Conservation (phyloP, 2,888 invertebrate genomes). For the Calameuta pallipes region DNA sequence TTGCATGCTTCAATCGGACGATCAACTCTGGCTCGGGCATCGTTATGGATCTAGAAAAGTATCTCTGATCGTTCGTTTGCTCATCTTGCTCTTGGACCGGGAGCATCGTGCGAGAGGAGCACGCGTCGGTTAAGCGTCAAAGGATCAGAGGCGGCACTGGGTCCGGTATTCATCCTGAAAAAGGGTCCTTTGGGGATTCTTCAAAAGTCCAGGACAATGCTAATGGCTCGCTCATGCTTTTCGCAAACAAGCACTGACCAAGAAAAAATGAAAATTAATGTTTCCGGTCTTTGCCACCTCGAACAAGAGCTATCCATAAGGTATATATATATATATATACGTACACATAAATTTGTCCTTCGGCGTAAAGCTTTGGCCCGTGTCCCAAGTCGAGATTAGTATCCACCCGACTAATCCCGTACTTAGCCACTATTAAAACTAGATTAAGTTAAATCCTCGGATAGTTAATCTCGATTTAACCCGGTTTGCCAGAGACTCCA, state of each 20-base stretch:
- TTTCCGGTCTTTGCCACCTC: neutral
- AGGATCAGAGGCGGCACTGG: neutral
- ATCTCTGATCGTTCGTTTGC: neutral
- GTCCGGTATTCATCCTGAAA: neutral
- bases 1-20: neutral
- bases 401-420: conserved; percentile 14
- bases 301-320: neutral
- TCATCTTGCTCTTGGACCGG: neutral
- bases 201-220: neutral
- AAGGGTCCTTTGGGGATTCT: neutral
- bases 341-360: neutral
- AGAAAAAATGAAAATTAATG: neutral
- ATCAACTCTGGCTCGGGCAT: neutral
- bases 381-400: neutral
- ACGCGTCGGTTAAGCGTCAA: neutral
- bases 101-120: neutral
- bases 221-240: neutral
- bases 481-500: conserved; percentile 26
- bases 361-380: neutral
- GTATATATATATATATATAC: neutral
- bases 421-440: conserved; percentile 51
- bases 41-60: neutral
- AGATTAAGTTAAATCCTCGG: conserved; percentile 40
- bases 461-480: conserved; percentile 47
- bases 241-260: neutral